phyloP scores from a whole-genome alignment of 1,140 invertebrate genomes.

The Apis dorsata region DNA sequence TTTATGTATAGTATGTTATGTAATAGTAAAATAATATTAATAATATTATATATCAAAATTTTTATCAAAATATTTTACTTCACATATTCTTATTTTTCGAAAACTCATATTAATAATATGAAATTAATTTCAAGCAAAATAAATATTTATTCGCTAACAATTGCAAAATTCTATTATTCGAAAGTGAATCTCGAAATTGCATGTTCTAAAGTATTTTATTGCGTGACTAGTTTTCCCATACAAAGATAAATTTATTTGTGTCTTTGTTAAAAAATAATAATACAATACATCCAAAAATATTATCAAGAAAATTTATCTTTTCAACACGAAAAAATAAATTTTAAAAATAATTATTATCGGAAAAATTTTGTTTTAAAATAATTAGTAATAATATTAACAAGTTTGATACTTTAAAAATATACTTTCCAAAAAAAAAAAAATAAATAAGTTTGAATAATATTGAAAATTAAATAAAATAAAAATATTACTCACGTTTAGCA shows the following conservation, averaged over 20 bases:
- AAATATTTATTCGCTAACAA: too few species aligned
- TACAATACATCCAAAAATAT: background rate
- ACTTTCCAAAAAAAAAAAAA: background rate
- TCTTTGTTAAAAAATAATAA: too few species aligned
- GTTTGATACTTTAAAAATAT: too few species aligned
- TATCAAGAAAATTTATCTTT: background rate
- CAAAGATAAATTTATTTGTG: background rate
- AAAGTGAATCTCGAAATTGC: background rate
- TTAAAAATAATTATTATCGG: too few species aligned
- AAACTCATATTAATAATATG: background rate
- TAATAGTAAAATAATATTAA: background rate
- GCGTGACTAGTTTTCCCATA: background rate
- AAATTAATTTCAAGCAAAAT: too few species aligned
- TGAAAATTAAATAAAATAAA: background rate
- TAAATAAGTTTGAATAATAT: background rate
- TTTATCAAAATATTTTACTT: background rate
- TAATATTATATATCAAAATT: background rate
- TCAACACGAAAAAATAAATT: too few species aligned
- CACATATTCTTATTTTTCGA: background rate
- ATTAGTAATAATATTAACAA: too few species aligned
- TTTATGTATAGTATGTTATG: too few species aligned
- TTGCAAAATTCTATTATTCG: too few species aligned
- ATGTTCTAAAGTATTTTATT: background rate
- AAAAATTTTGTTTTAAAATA: too few species aligned
- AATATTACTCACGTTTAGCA: conserved; percentile 65